Base-by-base conservation (phyloP, 64 coral and sea anemone genomes). In the Stichodactyla helianthus region DNA sequence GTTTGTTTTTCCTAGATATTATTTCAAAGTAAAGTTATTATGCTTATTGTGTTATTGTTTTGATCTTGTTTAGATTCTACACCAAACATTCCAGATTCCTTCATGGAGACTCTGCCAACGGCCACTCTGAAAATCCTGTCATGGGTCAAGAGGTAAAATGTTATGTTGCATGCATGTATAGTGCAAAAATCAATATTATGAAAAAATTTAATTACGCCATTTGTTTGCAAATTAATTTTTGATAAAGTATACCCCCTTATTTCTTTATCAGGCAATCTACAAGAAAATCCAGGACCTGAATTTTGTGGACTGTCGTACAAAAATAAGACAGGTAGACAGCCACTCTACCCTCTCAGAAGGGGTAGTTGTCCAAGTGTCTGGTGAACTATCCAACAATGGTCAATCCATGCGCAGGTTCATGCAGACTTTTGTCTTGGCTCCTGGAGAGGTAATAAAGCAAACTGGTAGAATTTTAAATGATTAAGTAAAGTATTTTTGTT, bases 361-460 rank as follows among this genome's bases (percentile, higher is more conserved):
- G 13, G 97, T 99, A 53, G 97, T 99, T 25, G 97, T 99, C 5
- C 96, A 98, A 89, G 97, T 99, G 52, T 99, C 93, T 79, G 97
- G 97, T 55, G 97, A 99, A 80, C 86, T 99, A 18, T 99, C 97
- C 44, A 99, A 99, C 84, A 87, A 99, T 99, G 97, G 93, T 1
- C 91, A 95, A 86, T 90, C 93, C 23, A 99, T 94, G 88, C 82
- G 93, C 35, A 95, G 91, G 57, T 99, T 99, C 79, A 94, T 92
- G 87, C 97, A 99, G 79, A 99, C 97, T 19, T 99, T 99, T 95
- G 97, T 99, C 17, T 84, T 99, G 55, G 97, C 93, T 56, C 93
- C 95, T 78, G 95, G 94, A 50, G 94, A 96, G 88, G 94, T 96
- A 81, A 82, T 83, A 81, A 31, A 22, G 5, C 22, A 4, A 70